phyloP scores from a whole-genome alignment of 2,797 vertebrate species.

The Bradypodion ventrale region DNA sequence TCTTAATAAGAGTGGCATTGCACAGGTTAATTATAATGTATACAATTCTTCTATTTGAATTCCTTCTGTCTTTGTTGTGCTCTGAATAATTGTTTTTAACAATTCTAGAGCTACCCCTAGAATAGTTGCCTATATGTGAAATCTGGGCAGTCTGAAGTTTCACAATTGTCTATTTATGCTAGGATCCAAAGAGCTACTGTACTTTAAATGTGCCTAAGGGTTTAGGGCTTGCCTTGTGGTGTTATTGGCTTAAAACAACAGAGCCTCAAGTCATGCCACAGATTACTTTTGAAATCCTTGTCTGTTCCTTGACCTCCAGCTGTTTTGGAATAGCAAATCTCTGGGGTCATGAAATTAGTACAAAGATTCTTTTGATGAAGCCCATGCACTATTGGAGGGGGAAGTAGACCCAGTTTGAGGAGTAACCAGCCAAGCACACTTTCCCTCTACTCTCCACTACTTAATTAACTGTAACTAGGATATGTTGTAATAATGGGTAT shows the following conservation, averaged over 20 bases:
- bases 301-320: not conserved
- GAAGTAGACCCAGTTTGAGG: not conserved
- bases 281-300: not conserved
- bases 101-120: not conserved
- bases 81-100: not conserved
- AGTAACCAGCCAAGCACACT: not conserved
- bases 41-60: not conserved
- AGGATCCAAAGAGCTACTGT: not conserved
- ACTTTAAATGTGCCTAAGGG: not conserved
- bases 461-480: not conserved
- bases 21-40: not conserved
- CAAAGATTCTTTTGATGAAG: not conserved
- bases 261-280: not conserved
- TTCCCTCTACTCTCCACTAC: too few species aligned
- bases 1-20: constrained; percentile 5
- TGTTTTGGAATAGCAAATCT: not conserved
- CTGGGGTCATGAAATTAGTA: not conserved
- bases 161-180: not conserved
- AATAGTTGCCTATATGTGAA: not conserved
- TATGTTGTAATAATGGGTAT: not conserved
- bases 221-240: not conserved
- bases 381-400: not conserved
- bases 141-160: constrained; percentile 2
- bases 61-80: not conserved
- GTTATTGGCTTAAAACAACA: not conserved